These are phyloP conservation scores for Trinorchestia longiramus DNA, from an alignment of 1,140 invertebrate species.

Conservation along the genomic window DNA sequence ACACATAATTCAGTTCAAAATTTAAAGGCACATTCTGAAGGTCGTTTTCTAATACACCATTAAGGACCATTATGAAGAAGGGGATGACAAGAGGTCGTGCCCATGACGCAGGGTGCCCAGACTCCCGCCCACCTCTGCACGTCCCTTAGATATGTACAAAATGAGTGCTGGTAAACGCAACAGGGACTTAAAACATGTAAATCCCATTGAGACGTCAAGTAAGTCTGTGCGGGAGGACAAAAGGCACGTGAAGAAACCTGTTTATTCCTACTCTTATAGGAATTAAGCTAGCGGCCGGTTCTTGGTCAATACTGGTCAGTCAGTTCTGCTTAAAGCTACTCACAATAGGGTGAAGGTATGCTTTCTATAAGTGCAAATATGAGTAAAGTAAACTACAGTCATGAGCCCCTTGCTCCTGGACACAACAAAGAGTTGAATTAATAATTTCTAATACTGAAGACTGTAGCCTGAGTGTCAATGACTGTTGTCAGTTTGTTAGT, in stretches of 20 bases:
- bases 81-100: not conserved
- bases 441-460: not conserved
- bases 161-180: not conserved
- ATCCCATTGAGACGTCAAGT: not conserved
- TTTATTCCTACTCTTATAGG: not conserved
- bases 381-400: not conserved
- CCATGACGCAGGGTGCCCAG: not conserved
- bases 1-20: not conserved
- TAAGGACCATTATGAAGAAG: not conserved
- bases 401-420: not conserved
- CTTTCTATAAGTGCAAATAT: not conserved
- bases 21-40: not conserved
- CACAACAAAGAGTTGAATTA: not conserved
- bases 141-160: not conserved
- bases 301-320: not conserved
- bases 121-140: not conserved
- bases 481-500: not conserved
- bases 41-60: not conserved
- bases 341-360: not conserved
- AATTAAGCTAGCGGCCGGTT: not conserved
- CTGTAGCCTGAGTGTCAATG: not conserved
- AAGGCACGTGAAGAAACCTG: not conserved
- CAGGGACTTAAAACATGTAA: not conserved
- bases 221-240: not conserved
- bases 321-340: not conserved